These are phyloP conservation scores for Cepaea hortensis DNA, from an alignment of 2,888 invertebrate genomes.

Conservation along the genomic window DNA sequence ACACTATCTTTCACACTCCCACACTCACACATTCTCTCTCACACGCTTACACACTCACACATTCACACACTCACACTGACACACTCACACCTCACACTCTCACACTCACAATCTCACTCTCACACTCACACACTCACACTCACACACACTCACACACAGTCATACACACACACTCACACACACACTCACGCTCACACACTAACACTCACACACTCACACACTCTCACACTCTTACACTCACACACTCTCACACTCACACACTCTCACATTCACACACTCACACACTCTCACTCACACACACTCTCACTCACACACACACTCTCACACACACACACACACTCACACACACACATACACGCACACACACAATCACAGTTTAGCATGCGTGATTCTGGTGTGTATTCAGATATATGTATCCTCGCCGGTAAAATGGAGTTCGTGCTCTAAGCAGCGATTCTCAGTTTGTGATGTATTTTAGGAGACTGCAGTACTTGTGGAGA, in stretches of 20 bases:
- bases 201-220: background rate
- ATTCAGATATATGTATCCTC: no score
- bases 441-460: no score
- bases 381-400: background rate
- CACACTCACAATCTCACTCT: background rate
- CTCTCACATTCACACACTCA: background rate
- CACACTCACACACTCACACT: background rate
- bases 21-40: no score
- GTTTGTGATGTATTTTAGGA: no score
- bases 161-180: background rate
- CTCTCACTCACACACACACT: background rate
- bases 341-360: background rate
- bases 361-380: background rate
- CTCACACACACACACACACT: background rate
- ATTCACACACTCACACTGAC: no score
- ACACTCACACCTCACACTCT: background rate
- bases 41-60: no score
- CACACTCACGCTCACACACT: background rate
- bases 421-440: no score
- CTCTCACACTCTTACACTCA: background rate
- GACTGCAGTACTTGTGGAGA: no score
- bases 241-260: background rate
- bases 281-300: background rate
- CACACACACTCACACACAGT: background rate
- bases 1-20: no score